Conservation (phyloP, 2,888 invertebrate species). For the Stenotaenia linearis region DNA sequence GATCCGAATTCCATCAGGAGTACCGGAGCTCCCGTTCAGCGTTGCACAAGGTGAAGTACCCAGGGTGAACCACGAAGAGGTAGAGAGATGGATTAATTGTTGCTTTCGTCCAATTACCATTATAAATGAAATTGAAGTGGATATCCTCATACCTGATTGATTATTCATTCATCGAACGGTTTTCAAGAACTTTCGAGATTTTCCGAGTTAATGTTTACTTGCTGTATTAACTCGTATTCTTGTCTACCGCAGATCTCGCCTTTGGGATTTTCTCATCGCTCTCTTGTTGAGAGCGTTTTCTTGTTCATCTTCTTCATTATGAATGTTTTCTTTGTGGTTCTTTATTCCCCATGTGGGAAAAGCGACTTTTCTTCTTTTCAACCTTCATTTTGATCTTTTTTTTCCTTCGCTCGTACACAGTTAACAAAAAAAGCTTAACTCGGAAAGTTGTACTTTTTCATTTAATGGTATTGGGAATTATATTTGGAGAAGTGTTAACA, state of each 20-base stretch:
- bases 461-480: not conserved
- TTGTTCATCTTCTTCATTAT: slow-evolving; percentile 1
- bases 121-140: too few species aligned
- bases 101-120: too few species aligned
- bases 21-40: too few species aligned
- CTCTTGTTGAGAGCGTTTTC: slow-evolving; percentile 5
- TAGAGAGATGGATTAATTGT: too few species aligned
- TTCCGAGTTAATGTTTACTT: not conserved
- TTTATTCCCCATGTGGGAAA: not conserved
- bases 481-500: too few species aligned
- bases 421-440: not conserved
- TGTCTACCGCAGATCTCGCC: not conserved
- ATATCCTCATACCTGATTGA: too few species aligned
- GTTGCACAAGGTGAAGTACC: too few species aligned
- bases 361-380: not conserved
- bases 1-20: too few species aligned
- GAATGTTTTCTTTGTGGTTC: not conserved
- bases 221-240: not conserved
- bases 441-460: not conserved
- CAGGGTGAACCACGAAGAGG: too few species aligned
- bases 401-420: too few species aligned
- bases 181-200: too few species aligned
- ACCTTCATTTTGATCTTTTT: not conserved
- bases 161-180: too few species aligned
- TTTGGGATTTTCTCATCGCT: not conserved